Base-by-base conservation (phyloP, 1,140 invertebrate species). In the Limonius californicus region DNA sequence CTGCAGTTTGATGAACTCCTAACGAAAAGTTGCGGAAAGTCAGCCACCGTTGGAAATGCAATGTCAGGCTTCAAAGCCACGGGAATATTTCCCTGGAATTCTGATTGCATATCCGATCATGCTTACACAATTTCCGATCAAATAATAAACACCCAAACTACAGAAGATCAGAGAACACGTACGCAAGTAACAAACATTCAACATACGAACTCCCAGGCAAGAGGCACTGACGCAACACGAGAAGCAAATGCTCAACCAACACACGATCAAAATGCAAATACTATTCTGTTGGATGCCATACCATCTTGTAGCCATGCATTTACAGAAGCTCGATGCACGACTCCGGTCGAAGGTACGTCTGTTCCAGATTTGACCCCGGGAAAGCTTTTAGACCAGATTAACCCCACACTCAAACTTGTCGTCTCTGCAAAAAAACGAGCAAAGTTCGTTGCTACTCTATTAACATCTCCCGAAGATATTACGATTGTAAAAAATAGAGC, bases 281-380 rank as follows among this genome's bases (percentile, higher is more conserved):
- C 8, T n/a, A n/a, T n/a, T 50, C 19, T 27, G 50, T 54, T 30
- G 16, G 54, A 62, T 18, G n/a, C 35, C 42, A 55, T 53, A 43
- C 45, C 62, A 59, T 54, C 43, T 14, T 63, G 57, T 27, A 63
- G 57, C 30, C n/a, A n/a, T n/a, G n/a, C n/a, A n/a, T n/a, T n/a
- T n/a, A n/a, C n/a, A n/a, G n/a, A n/a, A n/a, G n/a, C n/a, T n/a
- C n/a, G n/a, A n/a, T n/a, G n/a, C n/a, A n/a, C n/a, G n/a, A n/a
- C n/a, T n/a, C n/a, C n/a, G n/a, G n/a, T n/a, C n/a, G n/a, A n/a
- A n/a, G n/a, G n/a, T n/a, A n/a, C n/a, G n/a, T n/a, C n/a, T n/a
- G n/a, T n/a, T n/a, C n/a, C n/a, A n/a, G n/a, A n/a, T n/a, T n/a
- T n/a, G n/a, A n/a, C n/a, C n/a, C n/a, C n/a, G n/a, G n/a, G n/a